These are phyloP conservation scores for Rhinopithecus roxellana DNA, from an alignment of 2,113 vertebrate species.

Conservation along the genomic window DNA sequence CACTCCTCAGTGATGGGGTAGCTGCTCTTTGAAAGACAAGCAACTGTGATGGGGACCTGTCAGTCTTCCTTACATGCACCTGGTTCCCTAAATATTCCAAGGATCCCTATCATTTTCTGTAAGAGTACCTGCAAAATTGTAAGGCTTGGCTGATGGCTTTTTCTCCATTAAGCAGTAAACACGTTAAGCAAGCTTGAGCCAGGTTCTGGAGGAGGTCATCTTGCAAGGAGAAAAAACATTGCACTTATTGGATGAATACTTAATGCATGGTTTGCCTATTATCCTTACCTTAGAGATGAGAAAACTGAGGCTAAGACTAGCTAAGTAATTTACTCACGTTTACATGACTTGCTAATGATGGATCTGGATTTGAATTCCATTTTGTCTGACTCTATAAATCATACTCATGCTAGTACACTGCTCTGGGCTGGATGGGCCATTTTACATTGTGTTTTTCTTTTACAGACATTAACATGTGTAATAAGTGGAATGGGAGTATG, in stretches of 20 bases:
- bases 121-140: not conserved
- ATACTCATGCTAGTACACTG: not conserved
- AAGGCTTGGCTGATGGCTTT: not conserved
- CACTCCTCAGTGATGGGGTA: not conserved
- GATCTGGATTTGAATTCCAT: not conserved
- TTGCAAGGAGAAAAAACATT: not conserved
- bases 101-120: not conserved
- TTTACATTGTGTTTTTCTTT: not conserved
- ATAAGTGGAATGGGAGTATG: not conserved
- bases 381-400: not conserved
- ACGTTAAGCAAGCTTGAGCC: not conserved
- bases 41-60: not conserved
- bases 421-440: not conserved
- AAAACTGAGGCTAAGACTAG: not conserved
- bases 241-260: not conserved
- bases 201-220: not conserved
- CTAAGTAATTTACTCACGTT: not conserved
- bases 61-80: not conserved
- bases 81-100: not conserved
- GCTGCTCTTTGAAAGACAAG: not conserved
- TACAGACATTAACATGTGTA: not conserved
- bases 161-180: not conserved
- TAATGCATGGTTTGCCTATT: not conserved
- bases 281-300: not conserved
- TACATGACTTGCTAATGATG: not conserved